These are phyloP conservation scores for Orchesellides sinensis DNA, from an alignment of 2,888 invertebrate genomes.

Conservation along the genomic window DNA sequence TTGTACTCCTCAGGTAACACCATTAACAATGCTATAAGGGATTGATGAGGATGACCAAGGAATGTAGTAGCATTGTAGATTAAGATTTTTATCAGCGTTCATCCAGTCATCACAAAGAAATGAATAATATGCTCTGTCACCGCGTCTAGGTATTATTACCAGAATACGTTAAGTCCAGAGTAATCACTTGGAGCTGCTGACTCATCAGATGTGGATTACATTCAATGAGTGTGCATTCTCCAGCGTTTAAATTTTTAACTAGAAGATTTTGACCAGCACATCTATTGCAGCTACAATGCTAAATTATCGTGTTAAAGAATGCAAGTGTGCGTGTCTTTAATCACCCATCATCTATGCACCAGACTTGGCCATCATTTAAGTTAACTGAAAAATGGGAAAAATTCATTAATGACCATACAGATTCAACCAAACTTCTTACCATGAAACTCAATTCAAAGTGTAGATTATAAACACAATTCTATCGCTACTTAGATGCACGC, in stretches of 20 bases:
- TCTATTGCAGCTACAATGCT: not conserved
- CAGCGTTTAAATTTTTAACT: not conserved
- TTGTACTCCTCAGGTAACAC: not conserved
- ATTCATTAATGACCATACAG: no score
- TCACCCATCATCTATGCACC: not conserved
- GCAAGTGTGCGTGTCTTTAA: not conserved
- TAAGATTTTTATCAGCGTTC: not conserved
- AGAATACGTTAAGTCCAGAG: not conserved
- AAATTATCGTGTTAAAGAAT: not conserved
- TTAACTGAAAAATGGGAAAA: no score
- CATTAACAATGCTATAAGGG: not conserved
- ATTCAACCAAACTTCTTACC: no score
- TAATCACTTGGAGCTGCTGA: conserved; percentile 5
- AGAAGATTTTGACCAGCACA: not conserved
- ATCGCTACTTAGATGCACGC: no score
- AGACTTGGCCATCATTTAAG: no score
- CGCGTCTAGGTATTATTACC: not conserved
- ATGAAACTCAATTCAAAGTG: no score
- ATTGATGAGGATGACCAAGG: no score
- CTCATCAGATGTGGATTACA: conserved; percentile 12
- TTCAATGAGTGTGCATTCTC: conserved; percentile 16
- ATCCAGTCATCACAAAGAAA: not conserved
- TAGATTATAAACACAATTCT: no score
- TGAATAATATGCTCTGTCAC: not conserved
- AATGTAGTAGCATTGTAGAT: no score